These are phyloP conservation scores for Crossaster papposus DNA, from an alignment of 53 echinoderm and acorn worm genomes.

Conservation along the genomic window DNA sequence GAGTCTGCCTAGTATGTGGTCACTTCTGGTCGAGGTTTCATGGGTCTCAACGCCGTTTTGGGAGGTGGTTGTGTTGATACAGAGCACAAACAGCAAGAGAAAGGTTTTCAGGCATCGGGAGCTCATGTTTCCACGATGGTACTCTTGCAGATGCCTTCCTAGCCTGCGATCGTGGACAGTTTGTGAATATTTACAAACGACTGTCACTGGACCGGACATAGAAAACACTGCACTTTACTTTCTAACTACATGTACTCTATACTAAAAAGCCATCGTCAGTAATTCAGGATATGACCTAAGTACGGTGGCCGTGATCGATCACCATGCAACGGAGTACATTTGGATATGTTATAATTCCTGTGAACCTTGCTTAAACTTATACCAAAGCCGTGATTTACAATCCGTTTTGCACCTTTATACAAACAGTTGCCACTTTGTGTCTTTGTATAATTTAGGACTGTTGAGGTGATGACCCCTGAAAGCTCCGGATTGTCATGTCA, in stretches of 20 bases:
- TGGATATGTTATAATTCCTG: too few species aligned
- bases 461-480: background rate
- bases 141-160: background rate
- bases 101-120: background rate
- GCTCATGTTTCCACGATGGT: constrained; percentile 14
- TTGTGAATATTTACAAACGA: constrained; percentile 10
- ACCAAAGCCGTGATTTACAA: too few species aligned
- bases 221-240: too few species aligned
- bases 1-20: background rate
- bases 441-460: background rate
- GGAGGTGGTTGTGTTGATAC: background rate
- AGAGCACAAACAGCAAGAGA: background rate
- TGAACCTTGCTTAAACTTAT: too few species aligned
- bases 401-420: background rate
- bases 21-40: constrained; percentile 10
- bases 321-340: too few species aligned
- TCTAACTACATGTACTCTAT: too few species aligned
- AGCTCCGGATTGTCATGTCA: background rate
- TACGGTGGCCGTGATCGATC: constrained; percentile 25
- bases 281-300: constrained; percentile 14
- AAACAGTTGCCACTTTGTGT: background rate
- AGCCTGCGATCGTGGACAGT: background rate
- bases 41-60: constrained; percentile 21
- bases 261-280: background rate
- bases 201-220: background rate